Base-by-base conservation (phyloP, 2,888 invertebrate genomes). In the Pristionchus entomophagus region DNA sequence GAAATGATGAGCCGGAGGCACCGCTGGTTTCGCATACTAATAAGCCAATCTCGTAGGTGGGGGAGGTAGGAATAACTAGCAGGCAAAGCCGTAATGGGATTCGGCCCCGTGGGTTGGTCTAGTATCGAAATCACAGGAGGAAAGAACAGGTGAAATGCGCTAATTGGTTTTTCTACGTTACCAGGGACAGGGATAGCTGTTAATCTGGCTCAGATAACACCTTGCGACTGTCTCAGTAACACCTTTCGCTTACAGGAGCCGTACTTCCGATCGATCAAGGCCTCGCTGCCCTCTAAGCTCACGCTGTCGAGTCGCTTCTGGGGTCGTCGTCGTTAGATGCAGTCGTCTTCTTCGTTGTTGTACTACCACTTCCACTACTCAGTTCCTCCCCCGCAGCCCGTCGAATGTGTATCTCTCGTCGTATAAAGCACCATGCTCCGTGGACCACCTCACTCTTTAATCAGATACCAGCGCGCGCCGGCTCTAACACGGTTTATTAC, bases 291-390 rank as follows among this genome's bases (percentile, higher is more conserved):
- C 26, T 84, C 83, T 10, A 84, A 84, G 14, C 65, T 84, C n/a
- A 65, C 83, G 14, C 65, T 84, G 4, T 84, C 83, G 12, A 65
- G 65, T 41, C 83, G 83, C 29, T 84, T 84, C 65, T 84, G 83
- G 83, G 83, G 83, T 65, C 83, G 83, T 32, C 80, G 80, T 59
- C 41, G 59, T 26, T 59, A 82, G 56, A 59, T 59, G 35, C n/a
- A 35, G 32, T 45, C 29, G 49, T 26, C 49, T 26, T 51, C 80
- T 19, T 51, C 49, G 12, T 53, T 32, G 4, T 10, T 56, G 14
- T 10, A 17, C 59, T 17, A 10, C 80, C 26, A 19, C 53, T n/a
- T 32, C 53, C 0, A 41, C 22, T 59, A 82, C 59, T 82, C 59
- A 38, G 41, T 59, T 59, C 26, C 35, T n/a, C n/a, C n/a, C n/a